phyloP scores from a whole-genome alignment of 2,888 invertebrate genomes.

The Orthonevra nobilis region DNA sequence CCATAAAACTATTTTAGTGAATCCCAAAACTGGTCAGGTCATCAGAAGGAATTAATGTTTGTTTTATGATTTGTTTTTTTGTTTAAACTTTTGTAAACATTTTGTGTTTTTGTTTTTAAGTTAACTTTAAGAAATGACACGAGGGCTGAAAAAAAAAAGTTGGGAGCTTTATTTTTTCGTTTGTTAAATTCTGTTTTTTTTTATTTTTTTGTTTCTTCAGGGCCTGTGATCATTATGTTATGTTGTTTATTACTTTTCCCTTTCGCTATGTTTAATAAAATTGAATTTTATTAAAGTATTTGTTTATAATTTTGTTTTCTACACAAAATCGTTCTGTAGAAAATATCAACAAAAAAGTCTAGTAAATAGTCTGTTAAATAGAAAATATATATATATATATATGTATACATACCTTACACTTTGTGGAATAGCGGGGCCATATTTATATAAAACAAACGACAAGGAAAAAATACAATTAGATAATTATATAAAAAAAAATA shows the following conservation, averaged over 20 bases:
- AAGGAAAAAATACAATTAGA: conserved; percentile 38
- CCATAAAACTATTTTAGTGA: conserved; percentile 79
- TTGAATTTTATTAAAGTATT: conserved; percentile 20
- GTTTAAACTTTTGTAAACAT: no score
- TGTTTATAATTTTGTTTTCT: conserved; percentile 38
- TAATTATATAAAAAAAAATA: conserved; percentile 51
- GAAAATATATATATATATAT: conserved; percentile 30
- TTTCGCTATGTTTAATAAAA: conserved; percentile 39
- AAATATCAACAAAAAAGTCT: conserved; percentile 56
- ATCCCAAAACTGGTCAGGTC: conserved; percentile 80
- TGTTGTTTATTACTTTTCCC: conserved; percentile 30
- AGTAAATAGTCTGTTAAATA: conserved; percentile 63
- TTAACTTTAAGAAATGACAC: conserved; percentile 48
- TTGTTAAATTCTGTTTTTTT: conserved; percentile 3
- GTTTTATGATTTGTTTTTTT: conserved; percentile 53
- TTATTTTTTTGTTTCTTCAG: conserved; percentile 40
- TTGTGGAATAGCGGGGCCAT: conserved; percentile 81
- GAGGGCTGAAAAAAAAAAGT: conserved; percentile 33
- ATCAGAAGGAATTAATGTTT: conserved; percentile 77
- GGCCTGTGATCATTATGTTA: conserved; percentile 55
- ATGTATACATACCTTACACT: conserved; percentile 72
- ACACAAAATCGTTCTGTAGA: conserved; percentile 19
- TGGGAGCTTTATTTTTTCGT: conserved; percentile 21
- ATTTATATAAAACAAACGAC: conserved; percentile 73
- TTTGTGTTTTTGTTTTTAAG: conserved; percentile 27